phyloP scores from a whole-genome alignment of 2,888 invertebrate species.

The Troglohyphantes excavatus region DNA sequence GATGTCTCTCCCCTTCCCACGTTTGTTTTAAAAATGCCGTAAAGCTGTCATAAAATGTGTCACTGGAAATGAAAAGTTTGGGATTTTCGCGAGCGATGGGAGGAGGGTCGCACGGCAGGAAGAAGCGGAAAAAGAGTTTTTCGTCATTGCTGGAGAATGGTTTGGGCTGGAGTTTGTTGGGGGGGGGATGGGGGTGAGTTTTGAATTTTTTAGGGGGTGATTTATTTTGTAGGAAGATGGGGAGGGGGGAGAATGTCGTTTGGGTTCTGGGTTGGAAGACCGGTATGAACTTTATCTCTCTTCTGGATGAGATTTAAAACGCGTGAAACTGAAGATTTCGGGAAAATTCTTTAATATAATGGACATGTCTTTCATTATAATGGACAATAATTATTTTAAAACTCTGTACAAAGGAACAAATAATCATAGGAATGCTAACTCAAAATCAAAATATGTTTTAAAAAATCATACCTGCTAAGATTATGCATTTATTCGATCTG shows the following conservation, averaged over 20 bases:
- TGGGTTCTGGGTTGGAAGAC: neutral
- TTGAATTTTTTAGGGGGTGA: constrained; percentile 1
- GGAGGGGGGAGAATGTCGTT: neutral
- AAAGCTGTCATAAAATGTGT: constrained; percentile 76
- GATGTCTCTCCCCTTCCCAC: neutral
- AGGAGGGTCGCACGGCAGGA: neutral
- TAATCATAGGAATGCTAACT: too few species aligned
- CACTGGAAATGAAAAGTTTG: constrained; percentile 64
- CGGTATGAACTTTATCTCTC: too few species aligned
- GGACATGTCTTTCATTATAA: too few species aligned
- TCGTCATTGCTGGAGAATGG: constrained; percentile 10
- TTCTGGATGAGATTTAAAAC: too few species aligned
- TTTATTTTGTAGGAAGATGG: neutral
- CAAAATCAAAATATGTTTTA: too few species aligned
- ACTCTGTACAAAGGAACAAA: too few species aligned
- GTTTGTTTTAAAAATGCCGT: constrained; percentile 66
- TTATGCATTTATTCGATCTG: too few species aligned
- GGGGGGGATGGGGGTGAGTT: neutral
- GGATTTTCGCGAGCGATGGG: constrained; percentile 1
- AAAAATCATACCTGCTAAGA: too few species aligned
- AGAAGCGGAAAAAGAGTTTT: neutral
- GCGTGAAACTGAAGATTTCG: too few species aligned
- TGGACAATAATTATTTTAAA: too few species aligned
- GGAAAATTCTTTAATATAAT: too few species aligned
- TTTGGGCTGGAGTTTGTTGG: neutral